phyloP scores from a whole-genome alignment of 2,113 vertebrate genomes.

The Platichthys flesus region DNA sequence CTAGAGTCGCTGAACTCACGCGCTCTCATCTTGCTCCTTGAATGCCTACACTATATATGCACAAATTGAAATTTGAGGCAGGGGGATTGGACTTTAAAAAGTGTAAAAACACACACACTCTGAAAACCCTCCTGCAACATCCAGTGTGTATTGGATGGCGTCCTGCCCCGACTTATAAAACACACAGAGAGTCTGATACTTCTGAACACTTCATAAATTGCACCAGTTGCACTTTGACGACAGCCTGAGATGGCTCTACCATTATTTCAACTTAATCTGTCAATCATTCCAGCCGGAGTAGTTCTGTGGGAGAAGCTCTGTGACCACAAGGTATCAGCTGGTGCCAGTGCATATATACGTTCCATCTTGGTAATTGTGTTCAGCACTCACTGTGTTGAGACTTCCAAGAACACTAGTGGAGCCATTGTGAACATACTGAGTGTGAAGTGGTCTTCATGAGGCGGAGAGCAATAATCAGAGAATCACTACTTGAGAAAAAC shows the following conservation, averaged over 20 bases:
- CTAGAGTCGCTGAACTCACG: no score
- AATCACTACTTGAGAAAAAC: conserved; percentile 2
- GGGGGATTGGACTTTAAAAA: neutral
- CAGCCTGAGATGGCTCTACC: conserved; percentile 64
- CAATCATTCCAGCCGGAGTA: conserved; percentile 78
- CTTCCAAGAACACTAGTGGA: conserved; percentile 29
- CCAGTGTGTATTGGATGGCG: conserved; percentile 28
- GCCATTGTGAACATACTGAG: conserved; percentile 5
- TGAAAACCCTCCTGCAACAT: neutral
- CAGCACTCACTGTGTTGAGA: conserved; percentile 41
- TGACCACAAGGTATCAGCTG: conserved; percentile 74
- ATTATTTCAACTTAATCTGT: conserved; percentile 80
- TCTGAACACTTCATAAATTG: conserved; percentile 73
- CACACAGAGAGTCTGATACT: conserved; percentile 42
- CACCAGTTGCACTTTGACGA: conserved; percentile 73
- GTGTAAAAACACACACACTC: conserved; percentile 4
- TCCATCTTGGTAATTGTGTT: conserved; percentile 59
- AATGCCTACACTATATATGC: neutral
- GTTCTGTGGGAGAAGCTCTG: conserved; percentile 63
- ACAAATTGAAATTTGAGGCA: neutral
- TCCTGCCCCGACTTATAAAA: conserved; percentile 18
- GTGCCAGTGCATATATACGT: conserved; percentile 77
- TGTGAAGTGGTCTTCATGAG: conserved; percentile 3
- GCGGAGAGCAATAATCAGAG: conserved; percentile 22
- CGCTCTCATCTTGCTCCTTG: neutral